Evolutionary conservation across 2,888 invertebrate genomes (phyloP), one percentile per base, ranked within the genome.

Genomic region (Pandemis cinnamomeana): DNA sequence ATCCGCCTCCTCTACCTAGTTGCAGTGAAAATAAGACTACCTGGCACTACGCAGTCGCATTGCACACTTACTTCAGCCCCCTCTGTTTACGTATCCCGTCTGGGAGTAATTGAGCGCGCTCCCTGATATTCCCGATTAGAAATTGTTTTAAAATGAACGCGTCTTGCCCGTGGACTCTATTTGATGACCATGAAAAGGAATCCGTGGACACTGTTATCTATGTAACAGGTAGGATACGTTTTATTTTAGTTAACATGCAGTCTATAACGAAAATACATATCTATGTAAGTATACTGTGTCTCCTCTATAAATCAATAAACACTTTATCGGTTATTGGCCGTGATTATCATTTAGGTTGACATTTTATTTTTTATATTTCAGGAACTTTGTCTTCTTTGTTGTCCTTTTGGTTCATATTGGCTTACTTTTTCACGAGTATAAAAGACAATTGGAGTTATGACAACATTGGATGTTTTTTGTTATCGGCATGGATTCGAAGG

Each of bases 401-500:
- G 6, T 83, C 84, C 70, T 71, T 81, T 62, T 89, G 87, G 87
- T 68, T 89, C 71, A 87, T 83, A 71, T 71, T 83, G 62, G 80
- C 80, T 58, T 79, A 90, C 11, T 76, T 86, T 58, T 76, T 82
- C 51, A 84, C 86, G 7, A 82, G 79, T 74, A 81, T 91, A 72
- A 80, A 82, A 67, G 76, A 78, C 63, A 84, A 89, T 76, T 78
- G 80, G 10, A 92, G 91, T 80, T 94, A 94, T 80, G 84, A 91
- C 41, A 87, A 92, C 78, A 81, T 95, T 66, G 83, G 90, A 41
- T 91, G 89, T 78, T 88, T 91, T 78, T 89, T 89, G 42, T 78
- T 88, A 53, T 83, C 87, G 27, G 80, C 85, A n/a, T 84, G 81
- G 67, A 42, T 85, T 13, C 84, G 89, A 72, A 86, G 91, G 80